Evolutionary conservation across 2,888 invertebrate genomes (phyloP).

Genomic region (Drosophila anomalipes): DNA sequence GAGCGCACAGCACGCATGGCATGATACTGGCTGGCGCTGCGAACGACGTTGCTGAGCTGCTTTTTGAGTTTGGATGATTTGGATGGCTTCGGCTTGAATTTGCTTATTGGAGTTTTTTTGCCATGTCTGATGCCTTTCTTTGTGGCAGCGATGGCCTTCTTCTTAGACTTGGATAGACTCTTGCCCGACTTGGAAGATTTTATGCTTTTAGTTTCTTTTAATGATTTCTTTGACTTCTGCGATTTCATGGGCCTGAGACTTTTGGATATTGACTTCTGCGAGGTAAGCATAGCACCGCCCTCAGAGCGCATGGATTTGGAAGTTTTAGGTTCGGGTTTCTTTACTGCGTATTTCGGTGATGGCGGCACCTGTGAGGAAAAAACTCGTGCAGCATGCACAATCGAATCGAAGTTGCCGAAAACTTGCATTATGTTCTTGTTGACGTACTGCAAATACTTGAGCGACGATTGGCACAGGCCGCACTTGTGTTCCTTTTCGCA

Average conservation of each 20-base stretch:
- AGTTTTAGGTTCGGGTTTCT: slow-evolving; percentile 16
- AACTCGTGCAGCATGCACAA: slow-evolving; percentile 69
- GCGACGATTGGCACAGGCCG: slow-evolving; percentile 72
- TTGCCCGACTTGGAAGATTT: slow-evolving; percentile 54
- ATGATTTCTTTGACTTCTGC: slow-evolving; percentile 52
- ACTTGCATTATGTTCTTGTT: slow-evolving; percentile 78
- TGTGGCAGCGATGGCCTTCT: slow-evolving; percentile 4
- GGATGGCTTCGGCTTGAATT: slow-evolving; percentile 32
- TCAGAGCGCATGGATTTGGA: slow-evolving; percentile 16
- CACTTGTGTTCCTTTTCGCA: slow-evolving; percentile 63
- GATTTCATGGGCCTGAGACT: slow-evolving; percentile 34
- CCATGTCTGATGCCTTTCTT: slow-evolving; percentile 37
- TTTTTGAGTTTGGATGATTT: slow-evolving; percentile 15
- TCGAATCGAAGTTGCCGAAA: slow-evolving; percentile 74
- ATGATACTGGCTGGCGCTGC: slow-evolving; percentile 68
- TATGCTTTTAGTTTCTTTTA: slow-evolving; percentile 25
- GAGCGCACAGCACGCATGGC: slow-evolving; percentile 45
- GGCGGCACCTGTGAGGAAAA: slow-evolving; percentile 54
- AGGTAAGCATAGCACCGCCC: slow-evolving; percentile 52
- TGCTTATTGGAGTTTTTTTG: slow-evolving; percentile 58
- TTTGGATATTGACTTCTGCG: slow-evolving; percentile 37
- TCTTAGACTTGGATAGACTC: slow-evolving; percentile 24
- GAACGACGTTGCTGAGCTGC: slow-evolving; percentile 38
- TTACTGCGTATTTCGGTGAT: slow-evolving; percentile 61
- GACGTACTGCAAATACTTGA: slow-evolving; percentile 78